A percentile compares a stretch with the other conserved stretches of the same genome.
phyloP scores from a whole-genome alignment of 1,140 invertebrate genomes.

The Meloidogyne exigua region DNA sequence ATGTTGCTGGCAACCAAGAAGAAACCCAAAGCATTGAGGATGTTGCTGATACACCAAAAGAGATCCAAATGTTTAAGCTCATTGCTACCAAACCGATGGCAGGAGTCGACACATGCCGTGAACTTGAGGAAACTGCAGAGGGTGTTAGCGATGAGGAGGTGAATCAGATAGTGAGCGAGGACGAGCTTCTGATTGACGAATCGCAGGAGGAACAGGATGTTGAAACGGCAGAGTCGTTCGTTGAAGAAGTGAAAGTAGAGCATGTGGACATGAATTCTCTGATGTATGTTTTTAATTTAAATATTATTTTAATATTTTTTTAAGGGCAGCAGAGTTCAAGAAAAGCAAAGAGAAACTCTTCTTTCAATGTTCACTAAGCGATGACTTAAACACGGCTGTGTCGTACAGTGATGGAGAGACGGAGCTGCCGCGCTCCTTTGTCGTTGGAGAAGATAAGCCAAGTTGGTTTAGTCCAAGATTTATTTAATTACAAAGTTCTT shows the following conservation, averaged over 20 bases:
- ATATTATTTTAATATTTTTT: too few relatives aligned
- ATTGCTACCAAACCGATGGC: background rate
- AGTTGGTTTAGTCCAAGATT: background rate
- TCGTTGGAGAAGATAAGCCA: background rate
- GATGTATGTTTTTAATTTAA: background rate
- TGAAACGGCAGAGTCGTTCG: background rate
- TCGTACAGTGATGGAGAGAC: background rate
- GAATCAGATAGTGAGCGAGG: background rate
- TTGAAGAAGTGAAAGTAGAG: background rate
- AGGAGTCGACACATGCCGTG: background rate
- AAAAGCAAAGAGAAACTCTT: background rate
- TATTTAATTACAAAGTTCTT: background rate
- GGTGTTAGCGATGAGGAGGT: background rate
- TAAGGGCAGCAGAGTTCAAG: background rate
- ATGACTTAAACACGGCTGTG: background rate
- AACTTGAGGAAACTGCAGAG: background rate
- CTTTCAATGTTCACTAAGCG: too few relatives aligned
- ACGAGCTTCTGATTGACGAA: background rate
- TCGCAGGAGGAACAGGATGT: background rate
- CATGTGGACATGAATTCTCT: background rate
- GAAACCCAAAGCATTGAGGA: too few relatives aligned
- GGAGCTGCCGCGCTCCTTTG: background rate
- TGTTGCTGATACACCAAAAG: too few relatives aligned
- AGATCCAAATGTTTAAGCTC: too few relatives aligned
- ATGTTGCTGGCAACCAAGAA: too few relatives aligned